Conservation (phyloP, 2,797 vertebrate genomes). For the Nannoperca obscura region DNA sequence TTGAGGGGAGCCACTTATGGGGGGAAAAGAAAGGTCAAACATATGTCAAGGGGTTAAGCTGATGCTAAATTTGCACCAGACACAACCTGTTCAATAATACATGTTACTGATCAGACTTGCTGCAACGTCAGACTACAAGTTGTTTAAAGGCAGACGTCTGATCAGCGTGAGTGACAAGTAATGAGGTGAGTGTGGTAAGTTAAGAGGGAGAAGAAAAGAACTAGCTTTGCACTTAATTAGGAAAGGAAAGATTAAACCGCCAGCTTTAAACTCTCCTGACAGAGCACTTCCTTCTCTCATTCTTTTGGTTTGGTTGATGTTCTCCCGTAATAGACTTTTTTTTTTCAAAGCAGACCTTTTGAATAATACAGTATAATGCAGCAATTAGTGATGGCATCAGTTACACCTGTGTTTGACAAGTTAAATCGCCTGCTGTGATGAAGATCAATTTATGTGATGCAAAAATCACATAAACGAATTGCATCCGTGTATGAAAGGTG, state of each 20-base stretch:
- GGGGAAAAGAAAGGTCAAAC: no score
- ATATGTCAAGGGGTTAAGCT: not conserved
- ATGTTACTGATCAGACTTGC: constrained; percentile 38
- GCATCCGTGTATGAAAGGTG: no score
- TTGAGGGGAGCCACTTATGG: not conserved
- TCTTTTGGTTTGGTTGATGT: not conserved
- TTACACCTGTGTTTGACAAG: constrained; percentile 1
- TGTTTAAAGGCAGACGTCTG: constrained; percentile 40
- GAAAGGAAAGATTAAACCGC: constrained; percentile 34
- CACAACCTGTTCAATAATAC: constrained; percentile 67
- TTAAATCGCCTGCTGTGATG: not conserved
- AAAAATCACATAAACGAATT: no score
- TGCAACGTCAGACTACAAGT: constrained; percentile 52
- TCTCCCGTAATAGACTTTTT: not conserved
- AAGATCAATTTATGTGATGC: not conserved
- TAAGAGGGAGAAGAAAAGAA: constrained; percentile 19
- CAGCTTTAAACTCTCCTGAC: constrained; percentile 12
- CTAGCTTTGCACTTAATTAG: constrained; percentile 30
- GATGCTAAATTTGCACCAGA: constrained; percentile 45
- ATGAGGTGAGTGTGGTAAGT: constrained; percentile 30
- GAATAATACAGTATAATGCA: not conserved
- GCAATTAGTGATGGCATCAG: not conserved
- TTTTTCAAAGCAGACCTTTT: not conserved
- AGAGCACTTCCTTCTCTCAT: not conserved
- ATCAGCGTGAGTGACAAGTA: constrained; percentile 47